Percentiles rank a stretch among this genome's conserved stretches.
phyloP scores from a whole-genome alignment of 2,888 invertebrate genomes.

The Drepanosiphum platanoidis region DNA sequence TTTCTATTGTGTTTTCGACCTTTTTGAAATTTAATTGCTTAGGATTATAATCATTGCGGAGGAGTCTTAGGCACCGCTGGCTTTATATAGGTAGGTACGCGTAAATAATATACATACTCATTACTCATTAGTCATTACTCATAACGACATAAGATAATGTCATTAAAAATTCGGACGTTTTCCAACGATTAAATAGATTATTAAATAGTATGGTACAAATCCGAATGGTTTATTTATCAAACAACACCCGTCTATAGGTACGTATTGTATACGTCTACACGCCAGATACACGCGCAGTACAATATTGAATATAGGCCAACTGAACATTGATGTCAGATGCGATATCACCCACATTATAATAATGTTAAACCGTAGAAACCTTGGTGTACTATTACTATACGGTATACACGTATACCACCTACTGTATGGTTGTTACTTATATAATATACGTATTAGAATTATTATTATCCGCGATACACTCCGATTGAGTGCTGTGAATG shows the following conservation, averaged over 20 bases:
- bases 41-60: slow-evolving; percentile 13
- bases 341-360: not conserved
- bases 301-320: not conserved
- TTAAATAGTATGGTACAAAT: not conserved
- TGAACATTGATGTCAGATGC: not conserved
- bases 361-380: not conserved
- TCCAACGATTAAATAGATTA: not conserved
- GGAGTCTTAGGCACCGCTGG: slow-evolving; percentile 13
- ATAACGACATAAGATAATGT: not conserved
- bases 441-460: not conserved
- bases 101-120: not conserved
- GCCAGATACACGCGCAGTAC: not conserved
- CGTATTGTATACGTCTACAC: not conserved
- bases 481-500: not conserved
- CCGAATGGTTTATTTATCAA: not conserved
- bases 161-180: not conserved
- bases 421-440: not conserved
- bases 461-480: not conserved
- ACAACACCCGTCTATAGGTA: not conserved
- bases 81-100: not conserved
- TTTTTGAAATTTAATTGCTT: slow-evolving; percentile 37
- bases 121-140: not conserved
- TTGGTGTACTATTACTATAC: not conserved
- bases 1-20: slow-evolving; percentile 29
- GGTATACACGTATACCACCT: not conserved